Evolutionary conservation across 1,140 invertebrate genomes (phyloP), one percentile per base, ranked within the genome.

Genomic region (Lanistes nyassanus): DNA sequence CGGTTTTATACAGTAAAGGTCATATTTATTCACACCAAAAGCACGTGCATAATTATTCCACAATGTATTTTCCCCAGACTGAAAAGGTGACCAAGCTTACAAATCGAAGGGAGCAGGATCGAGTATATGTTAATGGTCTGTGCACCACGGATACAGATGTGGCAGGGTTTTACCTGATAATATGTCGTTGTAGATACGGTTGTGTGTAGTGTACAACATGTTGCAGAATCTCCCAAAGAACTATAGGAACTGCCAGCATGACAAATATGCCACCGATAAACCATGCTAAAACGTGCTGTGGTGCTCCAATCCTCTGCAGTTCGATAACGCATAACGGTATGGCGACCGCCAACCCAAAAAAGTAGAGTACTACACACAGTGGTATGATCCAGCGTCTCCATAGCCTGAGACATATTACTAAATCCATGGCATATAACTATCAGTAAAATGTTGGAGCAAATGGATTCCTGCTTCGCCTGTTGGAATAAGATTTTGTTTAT

Each of bases 171-270:
- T 91, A 96, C 95, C 95, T 93, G 75, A 89, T 97, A 74, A 98
- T 97, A 89, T 97, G 94, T 90, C 97, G 96, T 82, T 99, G 97
- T 77, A 98, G 90, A 85, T 93, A 93, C 34, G 97, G 97, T 86
- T 97, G 95, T 0, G 94, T 97, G 83, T 97, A 98, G 89, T 98
- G 94, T 73, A 97, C 93, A 84, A 98, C 92, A 91, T 98, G 97
- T 88, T 97, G 95, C 42, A 94, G 93, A 80, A 99, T 98, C 89
- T 97, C 95, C 93, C 96, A 98, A 82, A 98, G 92, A 53, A 96
- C 96, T 56, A 99, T 94, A 4, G 97, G 97, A 34, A 98, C 90
- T 1, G 96, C 94, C 70, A 97, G 90, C 73, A 98, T 91, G 26
- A 96, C 96, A 91, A 98, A 98, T 23, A 95, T 91, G 11, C 96